Conservation (phyloP, 2,113 vertebrate species). For the Myodes glareolus region DNA sequence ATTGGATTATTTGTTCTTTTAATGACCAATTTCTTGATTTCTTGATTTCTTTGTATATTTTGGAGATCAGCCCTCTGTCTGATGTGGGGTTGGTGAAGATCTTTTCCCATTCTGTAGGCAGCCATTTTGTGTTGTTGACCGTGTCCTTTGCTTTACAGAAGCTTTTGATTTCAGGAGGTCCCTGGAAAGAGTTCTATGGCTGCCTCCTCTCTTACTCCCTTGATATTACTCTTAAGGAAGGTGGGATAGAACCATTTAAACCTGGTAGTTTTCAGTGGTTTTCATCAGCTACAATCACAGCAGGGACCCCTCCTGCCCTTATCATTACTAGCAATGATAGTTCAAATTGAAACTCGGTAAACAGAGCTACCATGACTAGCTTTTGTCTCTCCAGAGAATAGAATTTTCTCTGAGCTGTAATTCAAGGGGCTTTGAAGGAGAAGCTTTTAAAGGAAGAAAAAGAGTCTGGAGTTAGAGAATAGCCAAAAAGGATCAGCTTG, state of each 20-base stretch:
- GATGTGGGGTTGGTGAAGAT: too few relatives aligned
- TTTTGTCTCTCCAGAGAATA: neutral
- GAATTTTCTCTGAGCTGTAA: neutral
- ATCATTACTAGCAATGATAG: neutral
- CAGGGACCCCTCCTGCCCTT: neutral
- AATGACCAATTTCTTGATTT: too few relatives aligned
- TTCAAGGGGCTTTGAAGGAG: neutral
- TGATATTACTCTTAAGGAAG: neutral
- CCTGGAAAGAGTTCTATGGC: too few relatives aligned
- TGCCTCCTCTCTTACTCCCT: neutral
- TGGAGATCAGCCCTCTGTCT: too few relatives aligned
- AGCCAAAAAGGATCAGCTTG: neutral
- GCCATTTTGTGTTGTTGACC: too few relatives aligned
- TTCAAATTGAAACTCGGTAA: neutral
- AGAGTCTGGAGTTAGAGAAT: neutral
- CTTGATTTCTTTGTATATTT: too few relatives aligned
- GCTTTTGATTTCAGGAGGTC: too few relatives aligned
- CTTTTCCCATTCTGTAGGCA: too few relatives aligned
- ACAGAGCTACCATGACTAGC: neutral
- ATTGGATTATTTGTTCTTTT: too few relatives aligned
- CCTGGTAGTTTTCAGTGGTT: neutral
- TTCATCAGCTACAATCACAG: neutral
- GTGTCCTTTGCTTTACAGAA: too few relatives aligned
- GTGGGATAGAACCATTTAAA: neutral
- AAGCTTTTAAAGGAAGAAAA: neutral